A percentile compares a stretch with the other conserved stretches of the same genome.
These are phyloP conservation scores for Sarcophaga rosellei DNA, from an alignment of 2,888 invertebrate genomes.

Conservation along the genomic window DNA sequence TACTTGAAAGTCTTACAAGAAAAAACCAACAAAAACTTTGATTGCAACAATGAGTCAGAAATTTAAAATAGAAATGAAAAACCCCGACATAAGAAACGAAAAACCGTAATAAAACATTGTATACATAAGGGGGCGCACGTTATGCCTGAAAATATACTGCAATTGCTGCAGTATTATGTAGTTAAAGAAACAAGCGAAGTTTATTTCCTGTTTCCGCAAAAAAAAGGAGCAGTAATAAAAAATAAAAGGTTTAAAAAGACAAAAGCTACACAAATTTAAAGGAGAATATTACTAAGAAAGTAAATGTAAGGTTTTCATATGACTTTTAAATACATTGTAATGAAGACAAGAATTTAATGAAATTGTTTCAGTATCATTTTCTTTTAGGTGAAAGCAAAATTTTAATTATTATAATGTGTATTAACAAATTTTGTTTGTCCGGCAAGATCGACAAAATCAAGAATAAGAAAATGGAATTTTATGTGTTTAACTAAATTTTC, in stretches of 20 bases:
- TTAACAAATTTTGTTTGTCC: too few relatives aligned
- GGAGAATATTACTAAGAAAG: too few relatives aligned
- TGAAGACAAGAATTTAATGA: too few relatives aligned
- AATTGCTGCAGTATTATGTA: constrained; percentile 63
- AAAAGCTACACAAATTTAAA: too few relatives aligned
- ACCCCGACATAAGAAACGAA: not conserved
- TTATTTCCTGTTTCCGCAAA: constrained; percentile 66
- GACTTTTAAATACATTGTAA: too few relatives aligned
- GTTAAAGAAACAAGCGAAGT: constrained; percentile 64
- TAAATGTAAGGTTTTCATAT: too few relatives aligned
- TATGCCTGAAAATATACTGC: constrained; percentile 43
- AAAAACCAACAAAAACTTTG: not conserved
- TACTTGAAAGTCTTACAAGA: constrained; percentile 19
- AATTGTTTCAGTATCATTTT: too few relatives aligned
- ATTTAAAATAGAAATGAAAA: constrained; percentile 18
- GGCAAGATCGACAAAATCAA: too few relatives aligned
- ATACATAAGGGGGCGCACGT: not conserved
- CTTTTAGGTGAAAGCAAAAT: too few relatives aligned
- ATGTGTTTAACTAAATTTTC: too few relatives aligned
- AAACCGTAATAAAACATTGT: not conserved
- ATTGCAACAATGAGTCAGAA: constrained; percentile 52
- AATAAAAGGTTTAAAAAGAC: not conserved
- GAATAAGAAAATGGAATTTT: too few relatives aligned
- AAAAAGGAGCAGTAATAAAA: not conserved
- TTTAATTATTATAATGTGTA: too few relatives aligned